phyloP scores from a whole-genome alignment of 2,888 invertebrate species.

The Apotomis turbidana region DNA sequence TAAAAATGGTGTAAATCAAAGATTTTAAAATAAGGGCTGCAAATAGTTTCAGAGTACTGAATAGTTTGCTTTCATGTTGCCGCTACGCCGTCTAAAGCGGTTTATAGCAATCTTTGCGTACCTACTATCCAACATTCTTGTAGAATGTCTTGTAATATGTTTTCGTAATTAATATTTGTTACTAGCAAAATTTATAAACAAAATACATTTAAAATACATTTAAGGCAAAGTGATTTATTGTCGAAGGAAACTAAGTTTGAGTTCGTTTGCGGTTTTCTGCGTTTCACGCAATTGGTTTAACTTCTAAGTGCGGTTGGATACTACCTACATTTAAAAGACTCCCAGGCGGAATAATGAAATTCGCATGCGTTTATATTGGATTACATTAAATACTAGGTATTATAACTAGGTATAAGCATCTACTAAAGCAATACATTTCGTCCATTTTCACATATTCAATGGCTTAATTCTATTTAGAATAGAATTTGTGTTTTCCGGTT shows the following conservation, averaged over 20 bases:
- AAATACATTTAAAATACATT: neutral
- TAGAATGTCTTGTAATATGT: neutral
- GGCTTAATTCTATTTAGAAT: no score
- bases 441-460: no score
- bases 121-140: neutral
- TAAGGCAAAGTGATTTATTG: neutral
- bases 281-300: neutral
- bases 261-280: slow-evolving; percentile 2
- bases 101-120: slow-evolving; percentile 1
- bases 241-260: neutral
- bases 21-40: slow-evolving; percentile 2
- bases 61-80: slow-evolving; percentile 6
- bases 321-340: neutral
- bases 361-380: no score
- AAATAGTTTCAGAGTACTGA: slow-evolving; percentile 4
- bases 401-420: no score
- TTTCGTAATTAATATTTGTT: neutral
- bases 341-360: no score
- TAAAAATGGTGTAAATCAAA: no score
- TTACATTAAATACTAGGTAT: no score
- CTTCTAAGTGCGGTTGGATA: neutral
- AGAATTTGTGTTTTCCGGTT: no score
- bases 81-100: slow-evolving; percentile 19
- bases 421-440: no score
- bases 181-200: neutral